Percentiles rank a stretch among this genome's conserved stretches.
phyloP scores from a whole-genome alignment of 2,113 vertebrate genomes.

The Rutilus rutilus region DNA sequence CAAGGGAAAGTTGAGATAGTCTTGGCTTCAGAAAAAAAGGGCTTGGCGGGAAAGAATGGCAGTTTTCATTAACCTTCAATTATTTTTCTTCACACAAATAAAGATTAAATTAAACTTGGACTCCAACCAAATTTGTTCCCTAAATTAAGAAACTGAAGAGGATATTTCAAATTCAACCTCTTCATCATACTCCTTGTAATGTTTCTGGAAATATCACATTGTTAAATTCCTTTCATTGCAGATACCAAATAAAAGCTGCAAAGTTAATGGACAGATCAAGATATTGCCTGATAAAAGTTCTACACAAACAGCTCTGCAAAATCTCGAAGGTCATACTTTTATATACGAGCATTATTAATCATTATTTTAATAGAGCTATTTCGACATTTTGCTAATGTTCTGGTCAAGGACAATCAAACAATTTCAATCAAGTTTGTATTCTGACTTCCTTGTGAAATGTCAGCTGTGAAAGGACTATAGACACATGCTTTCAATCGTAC shows the following conservation, averaged over 20 bases:
- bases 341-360: neutral
- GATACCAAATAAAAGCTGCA: slow-evolving; percentile 1
- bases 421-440: neutral
- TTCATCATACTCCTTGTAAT: neutral
- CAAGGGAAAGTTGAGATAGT: neutral
- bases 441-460: neutral
- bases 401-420: neutral
- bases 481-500: neutral
- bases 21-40: neutral
- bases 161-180: neutral
- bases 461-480: neutral
- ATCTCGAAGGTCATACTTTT: neutral
- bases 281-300: neutral
- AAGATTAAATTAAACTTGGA: neutral
- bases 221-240: slow-evolving; percentile 11
- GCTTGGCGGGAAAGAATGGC: neutral
- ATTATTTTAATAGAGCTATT: slow-evolving; percentile 2
- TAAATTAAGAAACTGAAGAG: neutral
- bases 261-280: neutral
- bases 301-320: neutral
- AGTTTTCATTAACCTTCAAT: neutral
- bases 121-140: neutral
- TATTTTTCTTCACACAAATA: neutral
- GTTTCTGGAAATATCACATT: neutral
- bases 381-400: neutral